Evolutionary conservation across 2,113 vertebrate species (phyloP).

Genomic region (Coracopsis vasa): DNA sequence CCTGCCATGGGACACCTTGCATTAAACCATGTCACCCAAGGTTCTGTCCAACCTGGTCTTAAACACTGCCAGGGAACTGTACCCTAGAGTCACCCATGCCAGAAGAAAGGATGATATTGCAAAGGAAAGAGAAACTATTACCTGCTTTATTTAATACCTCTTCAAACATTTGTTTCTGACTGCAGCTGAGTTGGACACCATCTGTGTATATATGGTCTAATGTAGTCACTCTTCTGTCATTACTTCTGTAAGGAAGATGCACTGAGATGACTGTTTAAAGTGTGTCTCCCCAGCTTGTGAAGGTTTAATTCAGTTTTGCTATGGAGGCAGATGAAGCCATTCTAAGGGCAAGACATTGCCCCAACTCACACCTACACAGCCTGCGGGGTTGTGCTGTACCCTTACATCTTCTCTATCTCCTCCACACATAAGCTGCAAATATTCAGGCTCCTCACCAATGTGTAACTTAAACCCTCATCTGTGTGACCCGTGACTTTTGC

Average conservation of each 20-base stretch:
- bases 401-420: not conserved
- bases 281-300: not conserved
- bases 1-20: no score
- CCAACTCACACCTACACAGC: not conserved
- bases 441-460: not conserved
- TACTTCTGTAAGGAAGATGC: not conserved
- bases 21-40: no score
- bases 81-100: not conserved
- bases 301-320: not conserved
- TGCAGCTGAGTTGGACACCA: not conserved
- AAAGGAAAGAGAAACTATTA: not conserved
- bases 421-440: not conserved
- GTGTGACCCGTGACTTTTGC: constrained; percentile 13
- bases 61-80: no score
- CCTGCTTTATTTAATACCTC: not conserved
- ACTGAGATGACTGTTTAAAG: not conserved
- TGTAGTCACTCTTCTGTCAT: not conserved
- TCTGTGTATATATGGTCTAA: not conserved
- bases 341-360: not conserved
- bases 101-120: not conserved
- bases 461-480: not conserved
- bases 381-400: not conserved
- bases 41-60: no score
- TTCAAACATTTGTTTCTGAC: not conserved
- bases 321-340: not conserved